These are phyloP conservation scores for Silurus glanis DNA, from an alignment of 2,113 vertebrate species.

Conservation along the genomic window DNA sequence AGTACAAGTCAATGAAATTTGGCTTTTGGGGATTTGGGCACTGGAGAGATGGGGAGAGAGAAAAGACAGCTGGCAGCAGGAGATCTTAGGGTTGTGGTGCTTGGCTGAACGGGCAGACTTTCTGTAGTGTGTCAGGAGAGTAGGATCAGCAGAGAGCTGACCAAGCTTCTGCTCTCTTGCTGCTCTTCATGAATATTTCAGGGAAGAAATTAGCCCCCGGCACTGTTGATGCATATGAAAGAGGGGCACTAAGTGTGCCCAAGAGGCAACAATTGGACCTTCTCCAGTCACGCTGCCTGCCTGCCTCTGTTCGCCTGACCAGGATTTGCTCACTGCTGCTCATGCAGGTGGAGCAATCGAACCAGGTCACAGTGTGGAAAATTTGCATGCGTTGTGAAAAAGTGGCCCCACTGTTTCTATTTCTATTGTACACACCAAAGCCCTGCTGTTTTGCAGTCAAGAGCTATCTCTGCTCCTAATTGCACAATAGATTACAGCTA, in stretches of 20 bases:
- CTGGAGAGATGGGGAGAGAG: constrained; percentile 21
- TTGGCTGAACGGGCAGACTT: constrained; percentile 23
- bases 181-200: constrained; percentile 60
- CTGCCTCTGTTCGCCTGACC: constrained; percentile 22
- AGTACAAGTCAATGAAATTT: constrained; percentile 3
- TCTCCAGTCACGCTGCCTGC: constrained; percentile 26
- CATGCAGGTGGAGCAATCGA: constrained; percentile 10
- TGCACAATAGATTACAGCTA: constrained; percentile 50
- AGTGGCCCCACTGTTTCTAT: background rate
- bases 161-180: constrained; percentile 30
- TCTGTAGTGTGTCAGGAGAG: constrained; percentile 17
- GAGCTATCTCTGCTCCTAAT: constrained; percentile 35
- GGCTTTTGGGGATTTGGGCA: constrained; percentile 11
- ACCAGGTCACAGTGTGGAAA: constrained; percentile 15
- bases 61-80: constrained; percentile 51
- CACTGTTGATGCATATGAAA: constrained; percentile 54
- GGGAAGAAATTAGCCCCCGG: constrained; percentile 44
- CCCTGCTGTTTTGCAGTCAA: constrained; percentile 41
- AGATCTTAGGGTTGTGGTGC: constrained; percentile 49
- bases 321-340: constrained; percentile 20
- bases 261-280: constrained; percentile 53
- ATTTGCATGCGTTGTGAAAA: background rate
- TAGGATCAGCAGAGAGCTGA: constrained; percentile 30
- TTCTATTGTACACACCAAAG: background rate
- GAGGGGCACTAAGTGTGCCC: constrained; percentile 50